These are phyloP conservation scores for Sciurus niger DNA, from an alignment of 2,113 vertebrate genomes.

Conservation along the genomic window DNA sequence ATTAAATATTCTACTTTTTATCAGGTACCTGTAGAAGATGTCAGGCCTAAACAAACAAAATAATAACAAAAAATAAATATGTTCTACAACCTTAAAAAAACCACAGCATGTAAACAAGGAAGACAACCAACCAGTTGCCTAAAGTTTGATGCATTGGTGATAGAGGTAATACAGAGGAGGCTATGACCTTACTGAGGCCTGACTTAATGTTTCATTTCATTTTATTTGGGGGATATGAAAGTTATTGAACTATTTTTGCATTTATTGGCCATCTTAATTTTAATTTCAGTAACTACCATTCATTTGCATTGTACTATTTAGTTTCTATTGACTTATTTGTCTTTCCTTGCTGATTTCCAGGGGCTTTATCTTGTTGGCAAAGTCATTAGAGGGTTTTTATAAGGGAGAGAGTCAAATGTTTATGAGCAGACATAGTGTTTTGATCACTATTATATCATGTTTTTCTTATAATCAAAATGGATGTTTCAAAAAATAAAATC, in stretches of 20 bases:
- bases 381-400: neutral
- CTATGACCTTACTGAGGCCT: neutral
- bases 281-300: constrained; percentile 25
- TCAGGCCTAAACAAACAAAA: neutral
- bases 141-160: neutral
- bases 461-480: neutral
- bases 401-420: neutral
- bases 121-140: accelerated
- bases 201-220: neutral
- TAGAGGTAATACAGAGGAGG: neutral
- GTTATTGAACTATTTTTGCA: neutral
- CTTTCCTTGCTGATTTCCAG: neutral
- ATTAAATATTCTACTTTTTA: neutral
- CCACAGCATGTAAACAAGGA: neutral
- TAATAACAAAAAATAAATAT: neutral
- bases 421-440: neutral
- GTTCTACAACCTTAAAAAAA: neutral
- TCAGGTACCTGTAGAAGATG: neutral
- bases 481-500: neutral
- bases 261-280: neutral
- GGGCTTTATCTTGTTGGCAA: neutral
- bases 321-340: constrained; percentile 45
- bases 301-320: neutral
- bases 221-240: neutral
- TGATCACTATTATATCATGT: neutral